phyloP scores from a whole-genome alignment of 2,888 invertebrate genomes.

The Geophilus truncorum region DNA sequence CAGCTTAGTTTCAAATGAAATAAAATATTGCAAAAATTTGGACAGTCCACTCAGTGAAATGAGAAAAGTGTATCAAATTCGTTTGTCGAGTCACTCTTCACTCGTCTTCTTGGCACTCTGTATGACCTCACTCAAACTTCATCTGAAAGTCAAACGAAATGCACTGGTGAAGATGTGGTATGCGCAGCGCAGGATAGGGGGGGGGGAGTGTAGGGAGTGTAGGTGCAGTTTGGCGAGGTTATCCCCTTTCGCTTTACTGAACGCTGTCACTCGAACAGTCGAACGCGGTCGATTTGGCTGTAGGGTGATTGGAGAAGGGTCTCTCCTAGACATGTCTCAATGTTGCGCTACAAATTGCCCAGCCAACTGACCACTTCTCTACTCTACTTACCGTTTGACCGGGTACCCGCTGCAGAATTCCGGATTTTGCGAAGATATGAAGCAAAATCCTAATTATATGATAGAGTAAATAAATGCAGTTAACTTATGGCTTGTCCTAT shows the following conservation, averaged over 20 bases:
- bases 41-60: not conserved
- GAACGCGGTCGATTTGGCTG: slow-evolving; percentile 24
- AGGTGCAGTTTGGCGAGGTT: not conserved
- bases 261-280: slow-evolving; percentile 11
- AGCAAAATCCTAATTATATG: no score
- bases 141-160: slow-evolving; percentile 27
- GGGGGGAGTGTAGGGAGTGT: no score
- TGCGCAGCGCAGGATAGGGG: not conserved
- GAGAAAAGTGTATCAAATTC: not conserved
- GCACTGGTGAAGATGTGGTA: slow-evolving; percentile 15
- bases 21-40: not conserved
- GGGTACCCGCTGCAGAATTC: not conserved
- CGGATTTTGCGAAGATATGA: no score
- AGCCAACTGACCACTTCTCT: slow-evolving; percentile 14
- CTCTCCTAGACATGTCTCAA: slow-evolving; percentile 8
- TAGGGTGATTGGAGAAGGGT: slow-evolving; percentile 13
- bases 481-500: no score
- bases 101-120: not conserved
- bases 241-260: not conserved
- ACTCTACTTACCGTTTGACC: slow-evolving; percentile 5
- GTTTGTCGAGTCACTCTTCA: not conserved
- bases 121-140: slow-evolving; percentile 8
- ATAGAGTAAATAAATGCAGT: no score
- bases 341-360: slow-evolving; percentile 17
- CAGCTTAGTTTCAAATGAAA: not conserved